These are phyloP conservation scores for Ophiodon elongatus DNA, from an alignment of 2,113 vertebrate genomes.

Conservation along the genomic window DNA sequence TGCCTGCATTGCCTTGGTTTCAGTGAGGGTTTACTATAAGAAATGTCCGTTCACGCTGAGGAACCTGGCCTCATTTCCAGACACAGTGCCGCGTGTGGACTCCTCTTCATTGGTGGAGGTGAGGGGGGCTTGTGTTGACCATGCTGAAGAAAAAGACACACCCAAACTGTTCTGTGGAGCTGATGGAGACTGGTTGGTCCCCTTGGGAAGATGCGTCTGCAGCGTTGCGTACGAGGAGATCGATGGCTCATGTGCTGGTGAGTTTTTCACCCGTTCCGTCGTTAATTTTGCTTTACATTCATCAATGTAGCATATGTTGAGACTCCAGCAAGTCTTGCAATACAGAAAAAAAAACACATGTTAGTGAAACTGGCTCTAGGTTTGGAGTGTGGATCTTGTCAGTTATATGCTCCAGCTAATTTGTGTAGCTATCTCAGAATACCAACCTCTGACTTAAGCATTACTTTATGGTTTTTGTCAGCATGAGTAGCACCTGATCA, in stretches of 20 bases:
- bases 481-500: background rate
- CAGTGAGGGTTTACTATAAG: conserved; percentile 95
- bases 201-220: conserved; percentile 94
- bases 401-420: background rate
- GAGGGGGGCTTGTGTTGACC: conserved; percentile 93
- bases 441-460: background rate
- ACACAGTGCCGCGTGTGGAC: conserved; percentile 95
- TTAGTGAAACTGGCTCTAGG: background rate
- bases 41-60: conserved; percentile 95
- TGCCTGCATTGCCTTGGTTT: conserved; percentile 95
- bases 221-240: conserved; percentile 93
- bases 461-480: background rate
- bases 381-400: background rate
- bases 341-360: background rate
- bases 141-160: conserved; percentile 94
- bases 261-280: conserved; percentile 66
- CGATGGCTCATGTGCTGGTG: conserved; percentile 92
- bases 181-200: conserved; percentile 96
- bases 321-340: background rate
- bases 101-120: conserved; percentile 97
- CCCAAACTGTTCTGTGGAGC: conserved; percentile 96
- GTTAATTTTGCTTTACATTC: background rate
- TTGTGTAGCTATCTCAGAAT: background rate
- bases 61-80: conserved; percentile 94
- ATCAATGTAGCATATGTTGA: background rate